Evolutionary conservation across 2,888 invertebrate genomes (phyloP).

Genomic region (Xanthia icteritia): DNA sequence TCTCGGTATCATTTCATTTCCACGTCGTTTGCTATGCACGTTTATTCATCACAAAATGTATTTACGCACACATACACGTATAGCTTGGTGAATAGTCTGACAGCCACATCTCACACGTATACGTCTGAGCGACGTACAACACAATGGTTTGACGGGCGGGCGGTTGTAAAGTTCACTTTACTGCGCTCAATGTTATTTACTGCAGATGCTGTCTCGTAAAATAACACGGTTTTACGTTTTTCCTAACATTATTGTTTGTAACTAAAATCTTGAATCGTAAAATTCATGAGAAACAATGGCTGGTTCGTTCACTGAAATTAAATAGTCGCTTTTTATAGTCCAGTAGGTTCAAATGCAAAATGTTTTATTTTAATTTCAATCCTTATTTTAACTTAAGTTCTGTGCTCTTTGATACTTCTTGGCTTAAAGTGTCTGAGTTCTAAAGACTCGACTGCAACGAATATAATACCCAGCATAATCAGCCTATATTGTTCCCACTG

Average conservation of each 20-base stretch:
- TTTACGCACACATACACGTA: background rate
- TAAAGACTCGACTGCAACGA: background rate
- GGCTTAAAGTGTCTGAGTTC: background rate
- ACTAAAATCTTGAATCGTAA: constrained; percentile 58
- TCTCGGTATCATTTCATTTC: background rate
- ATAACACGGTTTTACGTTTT: constrained; percentile 52
- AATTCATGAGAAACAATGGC: constrained; percentile 41
- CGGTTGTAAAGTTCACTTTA: constrained; percentile 63
- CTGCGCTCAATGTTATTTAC: constrained; percentile 56
- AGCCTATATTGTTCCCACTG: no score
- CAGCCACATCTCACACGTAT: background rate
- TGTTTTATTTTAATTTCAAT: constrained; percentile 24
- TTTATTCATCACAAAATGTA: background rate
- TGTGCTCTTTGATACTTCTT: background rate
- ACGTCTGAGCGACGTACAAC: constrained; percentile 8
- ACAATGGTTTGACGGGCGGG: constrained; percentile 32
- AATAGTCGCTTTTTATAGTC: constrained; percentile 40
- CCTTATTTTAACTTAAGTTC: background rate
- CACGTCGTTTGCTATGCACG: background rate
- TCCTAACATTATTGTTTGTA: constrained; percentile 53
- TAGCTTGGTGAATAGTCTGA: background rate
- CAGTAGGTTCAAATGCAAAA: constrained; percentile 22
- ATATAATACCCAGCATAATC: background rate
- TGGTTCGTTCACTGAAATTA: constrained; percentile 22
- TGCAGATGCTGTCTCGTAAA: constrained; percentile 63